A percentile compares a stretch with the other conserved stretches of the same genome.
These are phyloP conservation scores for Botia kubotai DNA, from an alignment of 2,797 vertebrate species.

Conservation along the genomic window DNA sequence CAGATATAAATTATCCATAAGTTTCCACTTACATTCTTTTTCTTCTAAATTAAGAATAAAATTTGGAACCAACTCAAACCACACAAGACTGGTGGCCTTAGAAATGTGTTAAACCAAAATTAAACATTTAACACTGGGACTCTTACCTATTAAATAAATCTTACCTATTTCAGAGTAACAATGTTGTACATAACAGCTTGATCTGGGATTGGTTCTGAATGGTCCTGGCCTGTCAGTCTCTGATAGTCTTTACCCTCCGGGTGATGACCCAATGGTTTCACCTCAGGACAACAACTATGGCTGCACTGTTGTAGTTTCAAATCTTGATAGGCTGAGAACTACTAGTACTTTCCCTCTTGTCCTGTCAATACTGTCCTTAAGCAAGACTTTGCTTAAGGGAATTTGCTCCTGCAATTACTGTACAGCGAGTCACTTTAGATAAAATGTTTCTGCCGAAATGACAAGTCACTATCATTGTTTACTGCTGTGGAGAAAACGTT, in stretches of 20 bases:
- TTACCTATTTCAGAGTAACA: too few relatives aligned
- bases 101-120: too few relatives aligned
- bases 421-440: slow-evolving; percentile 46
- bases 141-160: neutral
- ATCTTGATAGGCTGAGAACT: neutral
- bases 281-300: slow-evolving; percentile 12
- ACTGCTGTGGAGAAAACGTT: slow-evolving; percentile 46
- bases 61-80: neutral
- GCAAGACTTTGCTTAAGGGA: slow-evolving; percentile 26
- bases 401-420: slow-evolving; percentile 45
- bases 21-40: neutral
- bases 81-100: neutral
- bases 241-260: neutral
- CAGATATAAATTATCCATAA: neutral
- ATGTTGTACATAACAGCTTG: too few relatives aligned
- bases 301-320: neutral
- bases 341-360: neutral
- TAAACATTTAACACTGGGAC: too few relatives aligned
- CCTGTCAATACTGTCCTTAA: slow-evolving; percentile 20
- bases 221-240: neutral
- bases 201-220: neutral
- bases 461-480: slow-evolving; percentile 55
- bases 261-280: neutral
- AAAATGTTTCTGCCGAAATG: slow-evolving; percentile 49
- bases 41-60: neutral